These are phyloP conservation scores for Netelia virgata DNA, from an alignment of 2,888 invertebrate species.

Conservation along the genomic window DNA sequence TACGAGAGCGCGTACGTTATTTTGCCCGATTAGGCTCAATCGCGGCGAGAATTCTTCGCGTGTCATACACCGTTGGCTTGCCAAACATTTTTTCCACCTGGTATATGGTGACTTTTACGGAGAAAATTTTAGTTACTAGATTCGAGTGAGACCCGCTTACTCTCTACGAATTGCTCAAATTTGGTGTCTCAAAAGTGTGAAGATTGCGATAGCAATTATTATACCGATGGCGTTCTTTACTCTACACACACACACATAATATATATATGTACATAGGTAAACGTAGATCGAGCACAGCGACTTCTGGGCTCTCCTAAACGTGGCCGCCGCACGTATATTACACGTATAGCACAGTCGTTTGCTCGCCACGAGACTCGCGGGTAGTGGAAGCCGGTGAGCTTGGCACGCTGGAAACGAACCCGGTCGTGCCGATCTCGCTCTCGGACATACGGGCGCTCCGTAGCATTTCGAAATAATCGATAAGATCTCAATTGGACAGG, in stretches of 20 bases:
- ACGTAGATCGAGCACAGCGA: not conserved
- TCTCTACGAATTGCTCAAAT: slow-evolving; percentile 3
- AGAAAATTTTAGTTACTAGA: too few species aligned
- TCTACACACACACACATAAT: not conserved
- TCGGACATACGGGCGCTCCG: slow-evolving; percentile 54
- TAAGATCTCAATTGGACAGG: slow-evolving; percentile 77
- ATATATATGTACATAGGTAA: not conserved
- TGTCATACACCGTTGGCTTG: slow-evolving; percentile 3
- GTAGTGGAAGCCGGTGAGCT: slow-evolving; percentile 8
- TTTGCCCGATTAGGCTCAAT: not conserved
- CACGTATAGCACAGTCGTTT: slow-evolving; percentile 45
- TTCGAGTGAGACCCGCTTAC: not conserved
- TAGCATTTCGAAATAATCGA: slow-evolving; percentile 78
- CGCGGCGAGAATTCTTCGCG: slow-evolving; percentile 19
- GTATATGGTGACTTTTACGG: too few species aligned
- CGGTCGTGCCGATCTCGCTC: slow-evolving; percentile 51
- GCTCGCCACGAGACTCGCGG: slow-evolving; percentile 33
- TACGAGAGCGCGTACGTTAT: slow-evolving; percentile 6
- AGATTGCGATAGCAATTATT: slow-evolving; percentile 58
- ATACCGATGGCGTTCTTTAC: slow-evolving; percentile 17
- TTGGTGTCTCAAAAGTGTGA: slow-evolving; percentile 48
- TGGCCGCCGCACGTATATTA: not conserved
- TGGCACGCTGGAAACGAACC: slow-evolving; percentile 42
- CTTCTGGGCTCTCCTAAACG: not conserved
- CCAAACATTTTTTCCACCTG: slow-evolving; percentile 7